These are phyloP conservation scores for Nycticryphes semicollaris DNA, from an alignment of 2,113 vertebrate genomes.

Conservation along the genomic window DNA sequence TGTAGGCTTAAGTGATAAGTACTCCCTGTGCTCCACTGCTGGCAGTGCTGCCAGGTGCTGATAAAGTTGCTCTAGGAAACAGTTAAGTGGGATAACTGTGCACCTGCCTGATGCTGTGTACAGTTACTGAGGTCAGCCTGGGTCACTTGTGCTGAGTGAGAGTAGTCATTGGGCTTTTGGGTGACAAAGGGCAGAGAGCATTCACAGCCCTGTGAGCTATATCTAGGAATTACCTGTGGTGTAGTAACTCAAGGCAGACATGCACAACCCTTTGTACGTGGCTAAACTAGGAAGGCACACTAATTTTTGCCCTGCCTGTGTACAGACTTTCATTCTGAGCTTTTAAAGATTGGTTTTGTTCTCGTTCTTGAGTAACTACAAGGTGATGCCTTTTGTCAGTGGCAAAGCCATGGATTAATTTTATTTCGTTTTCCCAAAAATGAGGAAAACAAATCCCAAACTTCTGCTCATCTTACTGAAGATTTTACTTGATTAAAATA, in stretches of 20 bases:
- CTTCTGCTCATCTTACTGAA: neutral
- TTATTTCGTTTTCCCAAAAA: neutral
- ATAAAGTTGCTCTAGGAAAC: neutral
- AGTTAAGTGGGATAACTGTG: neutral
- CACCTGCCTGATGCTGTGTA: neutral
- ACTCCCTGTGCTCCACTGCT: neutral
- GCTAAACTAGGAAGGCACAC: neutral
- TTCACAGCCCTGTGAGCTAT: neutral
- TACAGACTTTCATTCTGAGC: neutral
- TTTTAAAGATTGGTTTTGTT: neutral
- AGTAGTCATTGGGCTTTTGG: neutral
- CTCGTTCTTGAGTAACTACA: neutral
- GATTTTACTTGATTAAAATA: neutral
- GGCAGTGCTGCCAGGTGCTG: neutral
- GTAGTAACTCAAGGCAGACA: rapidly evolving
- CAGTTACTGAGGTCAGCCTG: neutral
- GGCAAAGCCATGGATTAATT: neutral
- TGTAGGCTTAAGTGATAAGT: neutral
- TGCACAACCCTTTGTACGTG: neutral
- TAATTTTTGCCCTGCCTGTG: neutral
- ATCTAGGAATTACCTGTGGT: neutral
- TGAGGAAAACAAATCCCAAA: no score
- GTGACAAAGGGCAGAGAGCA: neutral
- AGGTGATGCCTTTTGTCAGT: neutral
- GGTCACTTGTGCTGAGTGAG: neutral